Evolutionary conservation across 1,140 invertebrate species (phyloP), one percentile per base, ranked within the genome.

Genomic region (Papilio helenus): DNA sequence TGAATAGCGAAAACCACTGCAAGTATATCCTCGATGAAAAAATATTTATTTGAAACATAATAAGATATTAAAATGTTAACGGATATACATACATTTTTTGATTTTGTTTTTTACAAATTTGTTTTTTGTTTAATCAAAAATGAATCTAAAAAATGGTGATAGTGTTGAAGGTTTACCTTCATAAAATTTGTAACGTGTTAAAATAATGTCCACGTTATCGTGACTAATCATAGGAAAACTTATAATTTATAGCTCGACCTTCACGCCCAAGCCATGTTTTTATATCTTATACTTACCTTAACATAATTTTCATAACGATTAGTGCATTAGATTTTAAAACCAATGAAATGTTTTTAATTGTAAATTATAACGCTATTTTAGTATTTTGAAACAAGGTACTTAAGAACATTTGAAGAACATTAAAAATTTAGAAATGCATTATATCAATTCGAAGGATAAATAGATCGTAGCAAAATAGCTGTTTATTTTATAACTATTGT

Each of bases 261-360:
- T 61, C 58, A 61, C 58, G 58, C 58, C 58, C 58, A 61, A 61
- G 58, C 10, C 58, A 61, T 61, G 58, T 61, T 61, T 26, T 61
- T 61, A 61, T 61, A 61, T 61, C 58, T 61, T 61, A 61, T 61
- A 26, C 20, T 26, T 26, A 4, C 58, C 23, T 23, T 61, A 12
- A 26, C 58, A 61, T 61, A 61, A 61, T 26, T 61, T 61, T 26
- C 20, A 26, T 61, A 61, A 26, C 23, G 58, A 61, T 61, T 26
- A 61, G 58, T 55, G n/a, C n/a, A 55, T 55, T 55, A 20, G 7
- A n/a, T 55, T 55, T 55, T n/a, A 8, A 55, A 55, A 18, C 2
- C 18, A 55, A 18, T 18, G 46, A 49, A 16, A 16, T 16, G 5
- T 55, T 55, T n/a, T 55, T n/a, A 20, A 55, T 55, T 18, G 18